Base-by-base conservation (phyloP, 35 echinoderm and acorn worm species). In the Lytechinus pictus region DNA sequence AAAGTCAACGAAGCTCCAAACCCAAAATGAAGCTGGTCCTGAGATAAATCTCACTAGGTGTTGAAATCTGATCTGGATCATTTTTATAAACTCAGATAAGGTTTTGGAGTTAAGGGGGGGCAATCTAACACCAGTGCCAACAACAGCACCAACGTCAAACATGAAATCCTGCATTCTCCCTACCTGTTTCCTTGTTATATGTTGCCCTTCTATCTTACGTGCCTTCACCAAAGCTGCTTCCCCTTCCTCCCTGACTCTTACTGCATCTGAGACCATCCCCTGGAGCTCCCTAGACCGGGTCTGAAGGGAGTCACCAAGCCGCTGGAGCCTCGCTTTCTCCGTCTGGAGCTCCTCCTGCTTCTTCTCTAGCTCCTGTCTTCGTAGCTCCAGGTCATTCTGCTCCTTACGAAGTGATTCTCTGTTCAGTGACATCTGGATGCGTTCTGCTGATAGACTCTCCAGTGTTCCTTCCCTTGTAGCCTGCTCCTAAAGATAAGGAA, bases 381-480 rank as follows among this genome's bases (percentile, higher is more conserved):
- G 94, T 86, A 94, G 87, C 55, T 93, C 86, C 72, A 95, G 79
- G 60, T 92, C 92, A 28, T 95, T 44, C n/a, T 87, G 95, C 58
- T 99, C 94, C 86, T 97, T 95, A 28, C 95, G 94, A 33, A 99
- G 52, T 27, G 66, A 92, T 21, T 95, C 95, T 24, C 57, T 53
- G 14, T 89, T 87, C 61, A 95, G 52, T 2, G 97, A 86, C 27
- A 97, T 86, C 58, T 95, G 95, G 56, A 95, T 96, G 44, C 97
- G 96, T 95, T 99, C 97, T 24, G 92, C 95, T 53, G 96, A 94
- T 19, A 99, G 94, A 29, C 54, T 87, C 95, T 95, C 87, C 27
- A 97, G 53, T 51, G 54, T 95, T 5, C 98, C 98, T 86, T 99
- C 98, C 53, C 96, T 94, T 57, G 97, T 97, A 92, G 98, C 98